Percentiles rank a stretch among this genome's conserved stretches.
Evolutionary conservation across 2,888 invertebrate genomes (phyloP).

Genomic region (Agonopterix arenella): DNA sequence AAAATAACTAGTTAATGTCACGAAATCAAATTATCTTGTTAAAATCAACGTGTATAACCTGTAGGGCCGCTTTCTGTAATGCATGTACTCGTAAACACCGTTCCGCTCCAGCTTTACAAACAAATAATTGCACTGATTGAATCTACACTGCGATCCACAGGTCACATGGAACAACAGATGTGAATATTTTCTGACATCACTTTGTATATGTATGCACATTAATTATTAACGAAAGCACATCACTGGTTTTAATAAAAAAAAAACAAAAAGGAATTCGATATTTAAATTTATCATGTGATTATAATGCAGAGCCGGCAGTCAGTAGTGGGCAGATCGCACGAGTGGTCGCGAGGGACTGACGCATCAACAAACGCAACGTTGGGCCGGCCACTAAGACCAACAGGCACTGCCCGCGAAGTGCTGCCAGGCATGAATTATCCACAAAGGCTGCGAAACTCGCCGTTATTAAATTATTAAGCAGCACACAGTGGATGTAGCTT

Average conservation of each 20-base stretch:
- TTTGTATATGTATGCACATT: constrained; percentile 3
- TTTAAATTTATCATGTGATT: not conserved
- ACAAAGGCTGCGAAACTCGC: constrained; percentile 45
- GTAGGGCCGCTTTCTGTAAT: constrained; percentile 74
- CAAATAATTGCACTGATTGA: constrained; percentile 36
- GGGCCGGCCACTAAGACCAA: constrained; percentile 25
- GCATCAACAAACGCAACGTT: constrained; percentile 43
- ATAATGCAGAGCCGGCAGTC: constrained; percentile 12
- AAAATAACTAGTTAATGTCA: not conserved
- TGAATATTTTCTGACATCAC: constrained; percentile 31
- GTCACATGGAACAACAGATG: constrained; percentile 27
- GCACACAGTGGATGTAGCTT: constrained; percentile 17
- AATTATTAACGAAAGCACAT: constrained; percentile 11
- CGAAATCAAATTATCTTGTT: not conserved
- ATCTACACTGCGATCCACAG: constrained; percentile 27
- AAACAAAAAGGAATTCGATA: not conserved
- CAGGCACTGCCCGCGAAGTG: constrained; percentile 19
- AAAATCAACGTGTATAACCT: constrained; percentile 38
- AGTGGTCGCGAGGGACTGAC: constrained; percentile 52
- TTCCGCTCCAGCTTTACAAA: constrained; percentile 71
- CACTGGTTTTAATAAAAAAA: constrained; percentile 5
- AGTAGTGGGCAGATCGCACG: constrained; percentile 41
- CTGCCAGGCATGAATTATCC: constrained; percentile 51
- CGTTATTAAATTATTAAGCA: constrained; percentile 60
- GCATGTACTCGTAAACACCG: constrained; percentile 59